Evolutionary conservation across 2,113 vertebrate species (phyloP).

Genomic region (Tretioscincus oriximinensis): DNA sequence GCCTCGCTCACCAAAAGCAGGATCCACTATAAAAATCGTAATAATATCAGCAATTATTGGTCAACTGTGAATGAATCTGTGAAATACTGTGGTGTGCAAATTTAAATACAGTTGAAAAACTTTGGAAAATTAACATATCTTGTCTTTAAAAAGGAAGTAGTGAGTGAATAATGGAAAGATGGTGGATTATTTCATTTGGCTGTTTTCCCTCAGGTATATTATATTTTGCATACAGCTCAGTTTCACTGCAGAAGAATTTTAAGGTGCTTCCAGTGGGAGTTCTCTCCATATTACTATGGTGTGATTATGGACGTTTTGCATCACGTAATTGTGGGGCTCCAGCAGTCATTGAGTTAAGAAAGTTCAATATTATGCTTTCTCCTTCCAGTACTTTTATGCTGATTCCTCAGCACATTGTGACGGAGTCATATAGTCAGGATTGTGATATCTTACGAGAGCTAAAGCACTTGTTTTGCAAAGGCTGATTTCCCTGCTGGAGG

Average conservation of each 20-base stretch:
- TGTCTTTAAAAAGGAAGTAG: neutral
- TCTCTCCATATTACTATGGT: too few species aligned
- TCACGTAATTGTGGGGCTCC: too few species aligned
- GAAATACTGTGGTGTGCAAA: neutral
- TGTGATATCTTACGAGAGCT: too few species aligned
- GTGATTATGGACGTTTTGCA: too few species aligned
- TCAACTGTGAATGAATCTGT: neutral
- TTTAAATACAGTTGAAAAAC: neutral
- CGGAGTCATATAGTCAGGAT: too few species aligned
- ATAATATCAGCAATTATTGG: neutral
- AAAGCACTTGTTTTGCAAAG: too few species aligned
- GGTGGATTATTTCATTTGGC: neutral
- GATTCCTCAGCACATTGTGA: too few species aligned
- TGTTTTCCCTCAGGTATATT: neutral
- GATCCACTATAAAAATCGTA: neutral
- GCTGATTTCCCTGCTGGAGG: too few species aligned
- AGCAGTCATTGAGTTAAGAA: too few species aligned
- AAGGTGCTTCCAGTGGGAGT: too few species aligned
- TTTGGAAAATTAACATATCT: neutral
- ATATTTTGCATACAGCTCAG: neutral
- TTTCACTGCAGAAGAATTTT: neutral
- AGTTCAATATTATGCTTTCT: too few species aligned
- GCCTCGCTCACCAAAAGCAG: neutral
- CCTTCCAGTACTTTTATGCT: too few species aligned
- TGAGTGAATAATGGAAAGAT: neutral